A percentile compares a stretch with the other conserved stretches of the same genome.
Conservation (phyloP, 2,888 invertebrate species). For the Hemithea aestivaria region DNA sequence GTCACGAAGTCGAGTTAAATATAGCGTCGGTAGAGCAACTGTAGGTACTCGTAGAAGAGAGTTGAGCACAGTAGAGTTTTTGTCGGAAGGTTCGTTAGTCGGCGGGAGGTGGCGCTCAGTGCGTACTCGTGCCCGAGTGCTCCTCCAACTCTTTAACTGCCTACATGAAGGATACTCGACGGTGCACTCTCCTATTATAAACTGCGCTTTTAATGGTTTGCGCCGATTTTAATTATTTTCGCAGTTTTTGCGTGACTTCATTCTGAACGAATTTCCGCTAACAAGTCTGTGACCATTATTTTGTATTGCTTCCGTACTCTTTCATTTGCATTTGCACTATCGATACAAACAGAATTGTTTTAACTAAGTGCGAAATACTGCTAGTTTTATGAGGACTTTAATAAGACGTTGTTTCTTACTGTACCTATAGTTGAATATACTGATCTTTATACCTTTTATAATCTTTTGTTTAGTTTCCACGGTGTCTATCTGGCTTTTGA, state of each 20-base stretch:
- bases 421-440: too few relatives aligned
- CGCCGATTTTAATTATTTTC: slow-evolving; percentile 73
- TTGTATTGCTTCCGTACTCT: slow-evolving; percentile 8
- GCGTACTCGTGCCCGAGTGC: slow-evolving; percentile 71
- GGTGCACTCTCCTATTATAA: slow-evolving; percentile 75
- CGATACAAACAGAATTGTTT: too few relatives aligned
- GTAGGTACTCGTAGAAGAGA: slow-evolving; percentile 5
- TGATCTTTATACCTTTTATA: too few relatives aligned
- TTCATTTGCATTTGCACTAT: slow-evolving; percentile 3
- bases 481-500: too few relatives aligned
- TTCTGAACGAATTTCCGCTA: slow-evolving; percentile 24
- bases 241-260: slow-evolving; percentile 52
- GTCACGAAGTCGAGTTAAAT: slow-evolving; percentile 39
- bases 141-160: slow-evolving; percentile 78
- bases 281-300: slow-evolving; percentile 19
- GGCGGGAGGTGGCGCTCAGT: slow-evolving; percentile 69
- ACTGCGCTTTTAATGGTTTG: slow-evolving; percentile 77
- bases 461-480: too few relatives aligned
- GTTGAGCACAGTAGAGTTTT: slow-evolving; percentile 51
- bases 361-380: too few relatives aligned
- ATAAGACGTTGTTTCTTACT: too few relatives aligned
- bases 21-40: not conserved
- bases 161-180: slow-evolving; percentile 76
- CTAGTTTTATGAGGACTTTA: too few relatives aligned
- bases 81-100: slow-evolving; percentile 74